Conservation (phyloP, 2,888 invertebrate species). For the Drosophila neonasuta region DNA sequence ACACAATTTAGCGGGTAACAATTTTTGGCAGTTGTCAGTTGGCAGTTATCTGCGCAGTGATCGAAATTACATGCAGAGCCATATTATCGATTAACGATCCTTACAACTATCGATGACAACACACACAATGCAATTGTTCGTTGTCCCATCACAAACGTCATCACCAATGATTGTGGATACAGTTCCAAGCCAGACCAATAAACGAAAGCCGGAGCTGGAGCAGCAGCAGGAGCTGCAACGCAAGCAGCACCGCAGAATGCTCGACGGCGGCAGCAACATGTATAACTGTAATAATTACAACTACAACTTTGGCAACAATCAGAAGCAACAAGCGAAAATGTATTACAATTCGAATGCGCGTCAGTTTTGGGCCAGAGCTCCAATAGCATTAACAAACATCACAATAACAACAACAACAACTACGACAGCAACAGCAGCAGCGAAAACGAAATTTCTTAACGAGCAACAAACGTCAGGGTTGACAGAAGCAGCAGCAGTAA, state of each 20-base stretch:
- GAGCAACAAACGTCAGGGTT: constrained; percentile 9
- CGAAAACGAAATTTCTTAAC: constrained; percentile 18
- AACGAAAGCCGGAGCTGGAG: constrained; percentile 51
- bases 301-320: constrained; percentile 3
- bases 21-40: constrained; percentile 25
- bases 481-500: constrained; percentile 23
- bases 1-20: constrained; percentile 15
- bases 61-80: constrained; percentile 4
- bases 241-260: constrained; percentile 45
- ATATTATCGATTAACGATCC: constrained; percentile 5
- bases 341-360: constrained; percentile 56
- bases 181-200: constrained; percentile 23
- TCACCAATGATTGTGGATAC: constrained; percentile 4
- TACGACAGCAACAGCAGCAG: constrained; percentile 2
- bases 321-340: constrained; percentile 43
- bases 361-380: constrained; percentile 23
- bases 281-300: constrained; percentile 12
- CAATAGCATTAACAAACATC: constrained; percentile 18
- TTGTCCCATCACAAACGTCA: background rate
- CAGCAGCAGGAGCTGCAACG: constrained; percentile 32
- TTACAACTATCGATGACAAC: constrained; percentile 1
- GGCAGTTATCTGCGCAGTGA: constrained; percentile 38
- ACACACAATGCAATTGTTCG: constrained; percentile 36
- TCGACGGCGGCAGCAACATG: constrained; percentile 9
- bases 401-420: constrained; percentile 12